Evolutionary conservation across 2,797 vertebrate genomes (phyloP), one percentile per base, ranked within the genome.

Genomic region (Triplophysa yarkandensis): DNA sequence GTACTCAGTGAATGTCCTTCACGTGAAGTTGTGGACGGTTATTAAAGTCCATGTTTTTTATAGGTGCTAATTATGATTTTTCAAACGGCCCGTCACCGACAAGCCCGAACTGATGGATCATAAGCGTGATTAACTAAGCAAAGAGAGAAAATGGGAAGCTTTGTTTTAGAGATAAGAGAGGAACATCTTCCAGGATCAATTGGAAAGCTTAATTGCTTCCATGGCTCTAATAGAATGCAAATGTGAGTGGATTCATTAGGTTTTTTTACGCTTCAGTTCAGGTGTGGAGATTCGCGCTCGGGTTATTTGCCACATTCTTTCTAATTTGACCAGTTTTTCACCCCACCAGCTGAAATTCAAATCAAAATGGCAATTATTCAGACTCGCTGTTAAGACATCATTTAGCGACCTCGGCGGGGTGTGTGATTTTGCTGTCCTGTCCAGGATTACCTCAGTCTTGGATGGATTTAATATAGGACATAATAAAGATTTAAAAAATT

Each of bases 251-350:
- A 92, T 95, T 94, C 93, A 91, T 91, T 86, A 86, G 90, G 83
- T 87, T 87, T 87, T 90, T 93, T 94, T 93, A 39, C 94, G 93
- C 93, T 91, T 92, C 89, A 91, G 90, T 93, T 94, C 91, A 91
- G 89, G 90, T 92, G 92, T 90, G 92, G 93, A 93, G 86, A 90
- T 87, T 88, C 87, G 89, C 88, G 84, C 87, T 85, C 91, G 93
- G 91, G 93, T 94, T 94, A 92, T 89, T 92, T 93, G 91, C 92
- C 90, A 91, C 91, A 91, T 93, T 88, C 87, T 88, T 89, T 89
- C 89, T 88, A 91, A 94, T 93, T 93, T 92, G 89, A 82, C 86
- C 86, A 85, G 54, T 52, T 64, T 68, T 63, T 68, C 30, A 34
- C 57, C 2, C 36, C 43, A 21, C 0, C 0, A 61, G 54, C 2